Evolutionary conservation across 1,140 invertebrate genomes (phyloP).

Genomic region (Brachionus angularis): DNA sequence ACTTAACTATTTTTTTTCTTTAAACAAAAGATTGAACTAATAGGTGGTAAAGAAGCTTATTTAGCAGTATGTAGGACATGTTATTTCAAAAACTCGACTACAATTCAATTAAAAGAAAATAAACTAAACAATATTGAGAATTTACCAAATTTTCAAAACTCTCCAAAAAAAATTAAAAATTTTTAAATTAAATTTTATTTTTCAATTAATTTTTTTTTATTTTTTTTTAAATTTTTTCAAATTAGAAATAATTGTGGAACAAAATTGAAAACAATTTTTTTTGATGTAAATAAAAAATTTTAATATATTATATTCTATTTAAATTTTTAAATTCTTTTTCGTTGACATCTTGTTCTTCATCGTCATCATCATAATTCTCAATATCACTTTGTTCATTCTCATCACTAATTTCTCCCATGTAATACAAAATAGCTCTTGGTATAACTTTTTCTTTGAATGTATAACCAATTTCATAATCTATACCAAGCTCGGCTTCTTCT

Average conservation of each 20-base stretch:
- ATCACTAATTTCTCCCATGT: slow-evolving; percentile 66
- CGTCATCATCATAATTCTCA: slow-evolving; percentile 50
- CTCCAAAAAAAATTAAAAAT: too few relatives aligned
- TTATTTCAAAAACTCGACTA: too few relatives aligned
- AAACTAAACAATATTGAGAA: too few relatives aligned
- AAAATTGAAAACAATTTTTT: too few relatives aligned
- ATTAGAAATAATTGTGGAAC: too few relatives aligned
- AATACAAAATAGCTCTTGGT: slow-evolving; percentile 85
- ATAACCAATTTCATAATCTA: slow-evolving; percentile 92
- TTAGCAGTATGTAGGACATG: slow-evolving; percentile 64
- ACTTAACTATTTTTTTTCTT: slow-evolving; percentile 40
- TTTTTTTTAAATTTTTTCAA: too few relatives aligned
- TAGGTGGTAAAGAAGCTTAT: slow-evolving; percentile 66
- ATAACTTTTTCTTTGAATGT: slow-evolving; percentile 88
- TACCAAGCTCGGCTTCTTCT: slow-evolving; percentile 21
- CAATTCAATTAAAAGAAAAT: too few relatives aligned
- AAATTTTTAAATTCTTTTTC: slow-evolving; percentile 29
- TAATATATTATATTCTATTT: too few relatives aligned
- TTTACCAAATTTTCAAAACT: too few relatives aligned
- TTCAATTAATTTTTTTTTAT: too few relatives aligned
- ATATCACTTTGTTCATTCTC: slow-evolving; percentile 48
- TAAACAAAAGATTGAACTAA: slow-evolving; percentile 62
- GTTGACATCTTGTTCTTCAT: slow-evolving; percentile 38
- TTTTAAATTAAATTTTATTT: too few relatives aligned
- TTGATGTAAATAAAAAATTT: too few relatives aligned